A percentile compares a stretch with the other conserved stretches of the same genome.
Conservation (phyloP, 37 sponge, comb jelly and placozoan genomes). For the Ianthella basta region DNA sequence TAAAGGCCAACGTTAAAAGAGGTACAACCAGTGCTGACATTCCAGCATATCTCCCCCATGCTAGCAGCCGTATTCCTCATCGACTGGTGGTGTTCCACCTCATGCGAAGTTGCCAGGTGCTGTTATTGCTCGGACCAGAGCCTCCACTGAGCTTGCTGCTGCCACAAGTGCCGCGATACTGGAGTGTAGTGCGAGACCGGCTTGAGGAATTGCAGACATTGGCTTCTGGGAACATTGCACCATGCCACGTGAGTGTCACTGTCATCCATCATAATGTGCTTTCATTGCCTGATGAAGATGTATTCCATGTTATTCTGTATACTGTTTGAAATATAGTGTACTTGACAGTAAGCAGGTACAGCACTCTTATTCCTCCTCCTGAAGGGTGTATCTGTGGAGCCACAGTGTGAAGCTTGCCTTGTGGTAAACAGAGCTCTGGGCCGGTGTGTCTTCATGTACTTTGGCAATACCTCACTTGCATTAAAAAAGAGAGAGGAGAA, state of each 20-base stretch:
- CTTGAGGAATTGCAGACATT: neutral
- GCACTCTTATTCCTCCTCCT: too few species aligned
- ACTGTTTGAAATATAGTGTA: too few species aligned
- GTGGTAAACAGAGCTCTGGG: too few species aligned
- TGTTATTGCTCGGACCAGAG: neutral
- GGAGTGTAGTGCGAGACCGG: neutral
- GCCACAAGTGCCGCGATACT: constrained; percentile 8
- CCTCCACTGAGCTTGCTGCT: neutral
- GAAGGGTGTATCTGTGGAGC: too few species aligned
- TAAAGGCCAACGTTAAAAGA: neutral
- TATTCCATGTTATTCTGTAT: too few species aligned
- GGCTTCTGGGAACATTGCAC: too few species aligned
- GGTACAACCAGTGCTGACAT: constrained; percentile 41
- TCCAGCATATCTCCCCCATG: constrained; percentile 70
- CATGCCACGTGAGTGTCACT: neutral
- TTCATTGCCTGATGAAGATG: neutral
- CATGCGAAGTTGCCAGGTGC: neutral
- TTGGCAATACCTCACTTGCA: too few species aligned
- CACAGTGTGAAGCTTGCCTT: too few species aligned
- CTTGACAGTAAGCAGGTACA: too few species aligned
- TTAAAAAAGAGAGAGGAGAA: too few species aligned
- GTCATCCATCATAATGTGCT: neutral
- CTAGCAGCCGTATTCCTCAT: constrained; percentile 65
- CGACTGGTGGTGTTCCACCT: constrained; percentile 62
- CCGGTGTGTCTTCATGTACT: too few species aligned